Evolutionary conservation across 2,888 invertebrate genomes (phyloP).

Genomic region (Ommatoiulus sabulosus): DNA sequence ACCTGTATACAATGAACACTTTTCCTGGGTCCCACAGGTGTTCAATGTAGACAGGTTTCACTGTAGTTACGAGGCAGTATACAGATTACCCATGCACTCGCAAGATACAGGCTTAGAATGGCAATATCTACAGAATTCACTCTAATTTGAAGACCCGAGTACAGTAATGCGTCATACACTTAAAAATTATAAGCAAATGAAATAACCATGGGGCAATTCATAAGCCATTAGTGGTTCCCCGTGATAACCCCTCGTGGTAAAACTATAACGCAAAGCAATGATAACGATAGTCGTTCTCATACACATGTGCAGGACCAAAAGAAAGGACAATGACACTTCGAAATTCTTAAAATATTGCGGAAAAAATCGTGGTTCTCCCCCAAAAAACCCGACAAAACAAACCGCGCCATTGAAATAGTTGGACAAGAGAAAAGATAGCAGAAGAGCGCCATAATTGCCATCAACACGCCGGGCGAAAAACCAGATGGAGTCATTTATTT

Average conservation of each 20-base stretch:
- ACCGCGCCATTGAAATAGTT: conserved; percentile 20
- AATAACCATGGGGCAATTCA: conserved; percentile 14
- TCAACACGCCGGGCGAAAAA: conserved; percentile 21
- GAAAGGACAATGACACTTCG: conserved; percentile 7
- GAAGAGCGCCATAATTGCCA: conserved; percentile 27
- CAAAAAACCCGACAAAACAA: conserved; percentile 9
- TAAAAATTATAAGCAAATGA: not conserved
- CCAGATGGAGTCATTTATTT: conserved; percentile 28
- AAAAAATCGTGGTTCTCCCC: conserved; percentile 3
- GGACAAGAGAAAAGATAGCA: conserved; percentile 14
- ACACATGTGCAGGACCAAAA: not conserved
- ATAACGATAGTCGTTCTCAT: conserved; percentile 10
- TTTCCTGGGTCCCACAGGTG: no score
- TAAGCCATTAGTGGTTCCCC: conserved; percentile 12
- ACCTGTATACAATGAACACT: no score
- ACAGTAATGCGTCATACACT: not conserved
- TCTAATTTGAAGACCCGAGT: not conserved
- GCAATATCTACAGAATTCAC: no score
- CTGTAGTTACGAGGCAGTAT: no score
- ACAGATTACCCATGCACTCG: no score
- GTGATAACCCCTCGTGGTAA: conserved; percentile 4
- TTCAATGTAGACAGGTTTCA: no score
- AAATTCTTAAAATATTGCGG: conserved; percentile 11
- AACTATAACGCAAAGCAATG: not conserved
- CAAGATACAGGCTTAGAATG: not conserved